Conservation (phyloP, 23 tunicate species). For the Diplosoma virens region DNA sequence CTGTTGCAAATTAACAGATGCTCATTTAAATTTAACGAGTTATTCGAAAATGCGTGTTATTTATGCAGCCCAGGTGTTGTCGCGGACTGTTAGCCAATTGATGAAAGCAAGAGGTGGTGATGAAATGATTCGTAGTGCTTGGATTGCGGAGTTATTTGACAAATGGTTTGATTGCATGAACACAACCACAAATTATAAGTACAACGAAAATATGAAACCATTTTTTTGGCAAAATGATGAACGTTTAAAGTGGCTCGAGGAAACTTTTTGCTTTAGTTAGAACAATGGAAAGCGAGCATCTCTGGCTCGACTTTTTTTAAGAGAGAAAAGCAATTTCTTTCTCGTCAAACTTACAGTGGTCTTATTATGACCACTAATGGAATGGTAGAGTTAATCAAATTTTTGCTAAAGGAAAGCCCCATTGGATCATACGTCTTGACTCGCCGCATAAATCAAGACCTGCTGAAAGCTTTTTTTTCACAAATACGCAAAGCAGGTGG, state of each 20-base stretch:
- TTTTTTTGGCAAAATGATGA: too few relatives aligned
- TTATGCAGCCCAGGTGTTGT: constrained; percentile 27
- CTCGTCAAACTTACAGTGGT: neutral
- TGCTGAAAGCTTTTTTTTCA: neutral
- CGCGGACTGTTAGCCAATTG: neutral
- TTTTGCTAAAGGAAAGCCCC: neutral
- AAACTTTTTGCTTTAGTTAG: neutral
- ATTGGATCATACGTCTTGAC: neutral
- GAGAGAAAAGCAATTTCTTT: constrained; percentile 2
- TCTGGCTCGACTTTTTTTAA: neutral
- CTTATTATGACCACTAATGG: neutral
- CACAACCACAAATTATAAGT: neutral
- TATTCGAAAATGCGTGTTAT: constrained; percentile 32
- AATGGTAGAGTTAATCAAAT: neutral
- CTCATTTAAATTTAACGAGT: constrained; percentile 23
- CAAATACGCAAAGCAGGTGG: constrained; percentile 1
- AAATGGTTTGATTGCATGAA: constrained; percentile 30
- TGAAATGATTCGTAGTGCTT: constrained; percentile 28
- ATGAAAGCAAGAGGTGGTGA: constrained; percentile 24
- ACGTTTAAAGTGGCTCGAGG: neutral
- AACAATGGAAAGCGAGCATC: constrained; percentile 5
- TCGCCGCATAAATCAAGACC: constrained; percentile 5
- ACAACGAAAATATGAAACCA: neutral
- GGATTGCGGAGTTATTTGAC: constrained; percentile 26
- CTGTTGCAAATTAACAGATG: constrained; percentile 22